These are phyloP conservation scores for Limanda limanda DNA, from an alignment of 2,113 vertebrate species.

Conservation along the genomic window DNA sequence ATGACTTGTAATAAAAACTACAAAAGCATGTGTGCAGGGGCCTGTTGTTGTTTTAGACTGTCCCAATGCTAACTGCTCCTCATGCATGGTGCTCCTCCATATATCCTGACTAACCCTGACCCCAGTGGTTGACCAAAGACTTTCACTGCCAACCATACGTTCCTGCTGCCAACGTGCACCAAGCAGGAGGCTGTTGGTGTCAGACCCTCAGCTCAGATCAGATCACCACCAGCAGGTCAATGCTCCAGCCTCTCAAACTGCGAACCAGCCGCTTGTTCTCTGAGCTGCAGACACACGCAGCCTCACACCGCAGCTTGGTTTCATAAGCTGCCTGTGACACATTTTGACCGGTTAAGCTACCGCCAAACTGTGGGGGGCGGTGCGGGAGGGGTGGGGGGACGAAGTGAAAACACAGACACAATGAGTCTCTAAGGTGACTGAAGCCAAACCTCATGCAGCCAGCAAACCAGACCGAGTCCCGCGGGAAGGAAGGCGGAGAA, in stretches of 20 bases:
- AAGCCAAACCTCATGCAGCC: slow-evolving; percentile 52
- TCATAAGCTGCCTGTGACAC: slow-evolving; percentile 45
- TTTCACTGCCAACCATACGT: slow-evolving; percentile 12
- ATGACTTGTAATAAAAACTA: no score
- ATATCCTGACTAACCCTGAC: not conserved
- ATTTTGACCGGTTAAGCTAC: slow-evolving; percentile 69
- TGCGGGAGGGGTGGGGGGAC: slow-evolving; percentile 33
- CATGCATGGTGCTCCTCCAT: not conserved
- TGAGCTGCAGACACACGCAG: slow-evolving; percentile 20
- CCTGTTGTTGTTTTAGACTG: no score
- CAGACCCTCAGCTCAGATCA: slow-evolving; percentile 13
- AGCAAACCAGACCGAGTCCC: slow-evolving; percentile 18
- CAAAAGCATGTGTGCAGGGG: no score
- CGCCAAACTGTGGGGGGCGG: slow-evolving; percentile 66
- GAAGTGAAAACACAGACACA: slow-evolving; percentile 46
- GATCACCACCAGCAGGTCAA: slow-evolving; percentile 2
- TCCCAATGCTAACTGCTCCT: no score
- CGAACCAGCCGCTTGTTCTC: slow-evolving; percentile 43
- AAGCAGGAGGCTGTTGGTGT: slow-evolving; percentile 10
- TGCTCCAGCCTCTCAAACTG: slow-evolving; percentile 29
- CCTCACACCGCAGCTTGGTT: slow-evolving; percentile 23
- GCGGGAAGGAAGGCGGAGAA: slow-evolving; percentile 45
- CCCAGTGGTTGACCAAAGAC: not conserved
- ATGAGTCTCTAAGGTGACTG: slow-evolving; percentile 70
- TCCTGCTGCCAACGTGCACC: slow-evolving; percentile 37